Percentiles rank a stretch among this genome's conserved stretches.
Conservation (phyloP, 2,113 vertebrate genomes). For the Haemorhous mexicanus region DNA sequence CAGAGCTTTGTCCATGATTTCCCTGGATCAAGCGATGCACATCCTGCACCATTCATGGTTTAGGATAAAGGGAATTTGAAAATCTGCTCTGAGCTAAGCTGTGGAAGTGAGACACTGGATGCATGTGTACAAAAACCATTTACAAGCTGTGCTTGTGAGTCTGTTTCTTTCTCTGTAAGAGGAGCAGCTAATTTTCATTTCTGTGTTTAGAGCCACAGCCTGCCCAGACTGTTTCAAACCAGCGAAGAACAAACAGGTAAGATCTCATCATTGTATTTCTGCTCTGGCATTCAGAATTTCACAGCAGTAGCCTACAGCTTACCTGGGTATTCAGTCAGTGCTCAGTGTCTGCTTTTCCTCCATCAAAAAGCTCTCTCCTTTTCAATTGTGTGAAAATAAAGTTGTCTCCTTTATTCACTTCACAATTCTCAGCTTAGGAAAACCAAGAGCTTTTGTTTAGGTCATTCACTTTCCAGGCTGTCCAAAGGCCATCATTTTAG, state of each 20-base stretch:
- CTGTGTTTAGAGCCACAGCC: conserved; percentile 74
- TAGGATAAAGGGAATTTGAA: background rate
- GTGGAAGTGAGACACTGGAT: background rate
- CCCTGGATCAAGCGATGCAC: background rate
- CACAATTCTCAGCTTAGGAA: background rate
- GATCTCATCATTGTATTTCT: background rate
- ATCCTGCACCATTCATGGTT: background rate
- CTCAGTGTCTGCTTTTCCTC: background rate
- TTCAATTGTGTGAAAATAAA: background rate
- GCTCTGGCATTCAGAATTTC: background rate
- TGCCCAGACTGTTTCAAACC: conserved; percentile 92
- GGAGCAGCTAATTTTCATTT: conserved; percentile 32
- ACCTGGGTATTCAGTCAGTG: background rate
- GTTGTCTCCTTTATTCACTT: background rate
- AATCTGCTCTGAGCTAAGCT: background rate
- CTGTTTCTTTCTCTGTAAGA: background rate
- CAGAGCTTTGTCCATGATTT: background rate
- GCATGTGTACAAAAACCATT: background rate
- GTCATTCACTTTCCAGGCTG: background rate
- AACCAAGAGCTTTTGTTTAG: background rate
- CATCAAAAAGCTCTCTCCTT: background rate
- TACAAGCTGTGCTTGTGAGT: background rate
- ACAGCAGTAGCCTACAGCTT: background rate
- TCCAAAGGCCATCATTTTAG: background rate
- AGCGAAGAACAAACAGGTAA: conserved; percentile 93